Evolutionary conservation across 2,888 invertebrate genomes (phyloP).

Genomic region (Catocala sponsa): DNA sequence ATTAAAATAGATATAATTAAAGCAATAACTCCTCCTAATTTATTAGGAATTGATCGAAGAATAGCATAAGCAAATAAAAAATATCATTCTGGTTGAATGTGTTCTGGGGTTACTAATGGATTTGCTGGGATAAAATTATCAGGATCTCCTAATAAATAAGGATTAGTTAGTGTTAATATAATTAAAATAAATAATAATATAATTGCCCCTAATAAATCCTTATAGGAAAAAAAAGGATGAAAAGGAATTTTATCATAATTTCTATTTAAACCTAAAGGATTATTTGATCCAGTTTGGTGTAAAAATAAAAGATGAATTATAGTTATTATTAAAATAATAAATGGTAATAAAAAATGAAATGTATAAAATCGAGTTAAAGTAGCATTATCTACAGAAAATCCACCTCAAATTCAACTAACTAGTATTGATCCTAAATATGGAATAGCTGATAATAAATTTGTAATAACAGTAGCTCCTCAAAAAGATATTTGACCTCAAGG

Average conservation of each 20-base stretch:
- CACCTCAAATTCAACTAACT: constrained; percentile 93
- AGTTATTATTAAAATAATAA: constrained; percentile 89
- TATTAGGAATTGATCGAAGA: constrained; percentile 93
- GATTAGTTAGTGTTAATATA: constrained; percentile 84
- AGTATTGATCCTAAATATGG: constrained; percentile 90
- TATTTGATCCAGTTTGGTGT: constrained; percentile 91
- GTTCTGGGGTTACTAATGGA: constrained; percentile 90
- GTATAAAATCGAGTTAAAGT: constrained; percentile 93
- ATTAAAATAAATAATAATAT: constrained; percentile 85
- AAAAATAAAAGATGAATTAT: constrained; percentile 90
- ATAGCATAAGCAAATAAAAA: constrained; percentile 95
- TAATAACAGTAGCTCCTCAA: constrained; percentile 94
- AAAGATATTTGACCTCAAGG: constrained; percentile 95
- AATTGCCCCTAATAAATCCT: constrained; percentile 90
- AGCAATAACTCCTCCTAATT: constrained; percentile 92
- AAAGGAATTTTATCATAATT: constrained; percentile 91
- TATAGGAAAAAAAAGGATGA: constrained; percentile 90
- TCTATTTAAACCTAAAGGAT: constrained; percentile 89
- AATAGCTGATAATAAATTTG: constrained; percentile 91
- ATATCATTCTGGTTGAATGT: constrained; percentile 95
- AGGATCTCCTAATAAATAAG: constrained; percentile 90
- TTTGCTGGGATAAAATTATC: constrained; percentile 93
- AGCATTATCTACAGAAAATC: constrained; percentile 92
- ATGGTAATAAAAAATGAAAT: constrained; percentile 92
- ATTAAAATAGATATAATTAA: constrained; percentile 90